These are phyloP conservation scores for Mesoclemmys tuberculata DNA, from an alignment of 2,113 vertebrate genomes.

Conservation along the genomic window DNA sequence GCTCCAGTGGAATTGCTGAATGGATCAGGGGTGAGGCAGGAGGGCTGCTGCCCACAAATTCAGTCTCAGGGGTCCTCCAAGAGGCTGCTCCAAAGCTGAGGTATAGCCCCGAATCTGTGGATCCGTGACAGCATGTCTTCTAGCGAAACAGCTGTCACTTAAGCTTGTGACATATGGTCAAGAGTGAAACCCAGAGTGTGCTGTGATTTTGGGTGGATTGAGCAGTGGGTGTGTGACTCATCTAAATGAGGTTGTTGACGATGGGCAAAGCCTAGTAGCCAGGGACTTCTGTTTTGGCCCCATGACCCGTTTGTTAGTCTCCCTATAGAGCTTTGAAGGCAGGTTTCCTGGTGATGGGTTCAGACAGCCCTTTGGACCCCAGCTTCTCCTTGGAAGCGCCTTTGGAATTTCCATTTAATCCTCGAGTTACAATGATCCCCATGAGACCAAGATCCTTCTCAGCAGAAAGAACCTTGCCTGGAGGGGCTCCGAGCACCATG, in stretches of 20 bases:
- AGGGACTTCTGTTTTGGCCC: not conserved
- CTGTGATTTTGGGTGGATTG: not conserved
- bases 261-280: not conserved
- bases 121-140: not conserved
- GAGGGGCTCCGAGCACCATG: too few species aligned
- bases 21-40: too few species aligned
- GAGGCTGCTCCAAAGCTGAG: too few species aligned
- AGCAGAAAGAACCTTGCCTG: not conserved
- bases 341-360: not conserved
- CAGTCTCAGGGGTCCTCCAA: too few species aligned
- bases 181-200: not conserved
- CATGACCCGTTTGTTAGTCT: too few species aligned
- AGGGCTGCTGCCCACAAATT: too few species aligned
- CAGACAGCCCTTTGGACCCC: not conserved
- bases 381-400: not conserved
- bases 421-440: not conserved
- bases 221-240: not conserved
- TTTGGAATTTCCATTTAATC: not conserved
- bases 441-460: not conserved
- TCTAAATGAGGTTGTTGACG: not conserved
- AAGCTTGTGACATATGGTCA: not conserved
- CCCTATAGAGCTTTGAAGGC: not conserved
- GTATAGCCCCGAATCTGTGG: too few species aligned
- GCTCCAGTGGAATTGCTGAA: too few species aligned
- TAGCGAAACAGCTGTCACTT: not conserved